These are phyloP conservation scores for Cuniculus paca DNA, from an alignment of 2,797 vertebrate species.

Conservation along the genomic window DNA sequence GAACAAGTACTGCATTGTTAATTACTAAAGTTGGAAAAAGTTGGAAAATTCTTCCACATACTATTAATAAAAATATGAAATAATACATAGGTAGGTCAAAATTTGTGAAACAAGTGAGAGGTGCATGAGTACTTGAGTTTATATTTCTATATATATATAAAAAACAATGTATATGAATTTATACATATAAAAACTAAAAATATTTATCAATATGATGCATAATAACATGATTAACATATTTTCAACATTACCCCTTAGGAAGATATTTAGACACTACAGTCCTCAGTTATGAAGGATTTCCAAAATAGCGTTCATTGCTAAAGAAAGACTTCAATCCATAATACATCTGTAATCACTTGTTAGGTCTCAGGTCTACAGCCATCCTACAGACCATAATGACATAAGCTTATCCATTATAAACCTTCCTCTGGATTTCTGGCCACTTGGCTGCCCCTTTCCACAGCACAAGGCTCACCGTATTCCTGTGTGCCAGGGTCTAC, in stretches of 20 bases:
- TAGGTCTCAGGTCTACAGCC: background rate
- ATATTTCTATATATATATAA: slow-evolving; percentile 7
- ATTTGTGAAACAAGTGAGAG: background rate
- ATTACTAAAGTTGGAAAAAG: background rate
- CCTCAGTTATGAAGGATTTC: background rate
- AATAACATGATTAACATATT: slow-evolving; percentile 13
- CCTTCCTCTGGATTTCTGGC: background rate
- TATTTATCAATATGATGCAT: background rate
- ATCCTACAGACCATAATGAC: background rate
- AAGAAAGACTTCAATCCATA: background rate
- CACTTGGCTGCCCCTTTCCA: background rate
- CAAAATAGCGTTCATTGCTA: background rate
- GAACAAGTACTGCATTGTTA: background rate
- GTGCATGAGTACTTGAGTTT: background rate
- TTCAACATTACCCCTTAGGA: background rate
- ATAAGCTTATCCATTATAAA: background rate
- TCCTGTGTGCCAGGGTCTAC: background rate
- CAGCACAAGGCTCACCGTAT: background rate
- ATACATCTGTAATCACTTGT: background rate
- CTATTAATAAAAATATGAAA: background rate
- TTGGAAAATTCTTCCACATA: background rate
- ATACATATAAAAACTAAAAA: background rate
- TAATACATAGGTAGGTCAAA: background rate
- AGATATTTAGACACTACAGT: background rate
- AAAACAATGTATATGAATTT: background rate